Evolutionary conservation across 2,113 vertebrate genomes (phyloP).

Genomic region (Progne subis): DNA sequence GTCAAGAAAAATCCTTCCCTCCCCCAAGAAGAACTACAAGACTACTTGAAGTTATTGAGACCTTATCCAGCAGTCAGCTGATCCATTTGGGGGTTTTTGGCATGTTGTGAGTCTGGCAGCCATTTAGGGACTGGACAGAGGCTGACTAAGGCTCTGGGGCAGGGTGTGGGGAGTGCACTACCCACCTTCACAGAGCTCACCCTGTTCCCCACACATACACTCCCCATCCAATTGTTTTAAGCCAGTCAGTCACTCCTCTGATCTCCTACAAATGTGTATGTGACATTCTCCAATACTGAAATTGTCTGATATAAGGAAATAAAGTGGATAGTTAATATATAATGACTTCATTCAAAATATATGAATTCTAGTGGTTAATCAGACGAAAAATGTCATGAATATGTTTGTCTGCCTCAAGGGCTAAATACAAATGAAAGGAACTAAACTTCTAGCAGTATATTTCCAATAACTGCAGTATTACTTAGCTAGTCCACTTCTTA

Average conservation of each 20-base stretch:
- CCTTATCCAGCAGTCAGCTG: background rate
- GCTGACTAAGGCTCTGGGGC: background rate
- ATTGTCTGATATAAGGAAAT: background rate
- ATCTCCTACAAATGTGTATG: too few relatives aligned
- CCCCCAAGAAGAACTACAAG: background rate
- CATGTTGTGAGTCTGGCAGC: background rate
- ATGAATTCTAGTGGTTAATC: background rate
- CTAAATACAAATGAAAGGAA: background rate
- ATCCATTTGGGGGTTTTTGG: background rate
- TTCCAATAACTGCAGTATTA: background rate
- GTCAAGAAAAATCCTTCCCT: background rate
- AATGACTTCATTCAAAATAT: background rate
- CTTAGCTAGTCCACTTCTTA: background rate
- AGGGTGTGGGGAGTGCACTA: background rate
- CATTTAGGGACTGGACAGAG: background rate
- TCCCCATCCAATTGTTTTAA: rapidly evolving
- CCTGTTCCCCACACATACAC: background rate
- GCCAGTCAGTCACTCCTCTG: background rate
- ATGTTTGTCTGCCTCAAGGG: background rate
- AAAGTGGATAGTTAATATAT: background rate
- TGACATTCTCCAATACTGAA: background rate
- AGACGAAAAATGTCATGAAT: background rate
- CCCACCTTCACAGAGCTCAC: rapidly evolving
- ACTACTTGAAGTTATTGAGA: background rate
- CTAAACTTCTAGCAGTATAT: background rate